Evolutionary conservation across 2,113 vertebrate genomes (phyloP), one percentile per base, ranked within the genome.

Genomic region (Gallinago undulata): DNA sequence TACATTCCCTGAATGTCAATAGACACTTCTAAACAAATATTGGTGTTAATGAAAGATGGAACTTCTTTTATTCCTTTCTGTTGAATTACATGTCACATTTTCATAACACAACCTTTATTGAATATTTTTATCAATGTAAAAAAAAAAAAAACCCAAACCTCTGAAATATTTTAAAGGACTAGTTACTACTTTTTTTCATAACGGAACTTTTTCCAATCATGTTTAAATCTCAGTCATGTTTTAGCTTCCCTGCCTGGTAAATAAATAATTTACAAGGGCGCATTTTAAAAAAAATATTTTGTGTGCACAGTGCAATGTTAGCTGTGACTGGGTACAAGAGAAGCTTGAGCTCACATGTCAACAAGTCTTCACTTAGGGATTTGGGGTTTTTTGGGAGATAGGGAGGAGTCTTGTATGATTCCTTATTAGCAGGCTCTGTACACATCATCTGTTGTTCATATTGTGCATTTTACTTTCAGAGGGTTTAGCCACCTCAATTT

Each of bases 1-100:
- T 95, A 82, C 94, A 96, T 98, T 98, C 98, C 96, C 95, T 90
- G 91, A 93, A 97, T 98, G 97, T 98, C 98, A 97, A 81, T 89
- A 92, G 94, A 84, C 69, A 51, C 78, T 95, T 96, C 96, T 95
- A 97, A 98, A 97, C 96, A 98, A 96, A 97, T 97, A 97, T 74
- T 97, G 90, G 66, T 87, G 63, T 79, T 95, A 90, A 45, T 98
- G 98, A 98, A 97, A 96, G 98, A 98, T 66, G 80, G 96, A 96
- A 76, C 67, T 93, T 94, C 91, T 94, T 95, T 93, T 92, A 86
- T 94, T 93, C 72, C 68, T 82, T 94, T 89, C 83, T 86, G 62
- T 95, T 95, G 94, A 96, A 94, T 97, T 94, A 75, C 27, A 3
- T 96, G 92, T 94, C 93, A 90, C 64, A 66, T 94, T 95, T 74